These are phyloP conservation scores for Pantherophis alleghaniensis DNA, from an alignment of 2,797 vertebrate genomes.

Conservation along the genomic window DNA sequence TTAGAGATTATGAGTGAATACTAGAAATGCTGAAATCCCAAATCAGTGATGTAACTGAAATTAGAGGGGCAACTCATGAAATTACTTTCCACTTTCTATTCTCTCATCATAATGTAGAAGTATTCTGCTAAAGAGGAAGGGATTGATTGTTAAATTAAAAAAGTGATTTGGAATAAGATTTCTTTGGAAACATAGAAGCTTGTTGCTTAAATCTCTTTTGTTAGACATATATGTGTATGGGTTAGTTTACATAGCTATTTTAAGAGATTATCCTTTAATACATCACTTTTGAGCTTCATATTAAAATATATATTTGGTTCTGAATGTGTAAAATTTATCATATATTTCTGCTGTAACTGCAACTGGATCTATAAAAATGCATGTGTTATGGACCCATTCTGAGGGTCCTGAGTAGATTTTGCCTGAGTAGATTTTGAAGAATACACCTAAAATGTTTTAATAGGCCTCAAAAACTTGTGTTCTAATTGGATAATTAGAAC, in stretches of 20 bases:
- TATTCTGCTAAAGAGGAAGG: neutral
- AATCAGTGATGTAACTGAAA: neutral
- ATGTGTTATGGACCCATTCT: neutral
- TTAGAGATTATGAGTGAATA: constrained; percentile 55
- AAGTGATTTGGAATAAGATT: neutral
- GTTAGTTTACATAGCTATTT: neutral
- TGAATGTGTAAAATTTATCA: neutral
- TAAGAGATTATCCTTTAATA: neutral
- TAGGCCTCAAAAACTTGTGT: neutral
- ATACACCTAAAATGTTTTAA: neutral
- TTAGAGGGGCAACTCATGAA: neutral
- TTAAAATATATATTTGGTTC: neutral
- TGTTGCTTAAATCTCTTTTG: neutral
- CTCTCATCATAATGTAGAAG: neutral
- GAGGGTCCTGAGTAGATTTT: neutral
- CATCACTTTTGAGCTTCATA: neutral
- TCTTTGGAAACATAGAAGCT: constrained; percentile 33
- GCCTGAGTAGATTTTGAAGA: neutral
- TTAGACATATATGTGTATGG: neutral
- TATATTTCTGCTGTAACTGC: neutral
- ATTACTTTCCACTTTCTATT: neutral
- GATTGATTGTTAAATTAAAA: neutral
- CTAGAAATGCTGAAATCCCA: constrained; percentile 52
- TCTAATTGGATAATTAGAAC: neutral
- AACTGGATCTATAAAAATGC: neutral